Conservation (phyloP, 2,797 vertebrate genomes). For the Gambelia wislizenii region DNA sequence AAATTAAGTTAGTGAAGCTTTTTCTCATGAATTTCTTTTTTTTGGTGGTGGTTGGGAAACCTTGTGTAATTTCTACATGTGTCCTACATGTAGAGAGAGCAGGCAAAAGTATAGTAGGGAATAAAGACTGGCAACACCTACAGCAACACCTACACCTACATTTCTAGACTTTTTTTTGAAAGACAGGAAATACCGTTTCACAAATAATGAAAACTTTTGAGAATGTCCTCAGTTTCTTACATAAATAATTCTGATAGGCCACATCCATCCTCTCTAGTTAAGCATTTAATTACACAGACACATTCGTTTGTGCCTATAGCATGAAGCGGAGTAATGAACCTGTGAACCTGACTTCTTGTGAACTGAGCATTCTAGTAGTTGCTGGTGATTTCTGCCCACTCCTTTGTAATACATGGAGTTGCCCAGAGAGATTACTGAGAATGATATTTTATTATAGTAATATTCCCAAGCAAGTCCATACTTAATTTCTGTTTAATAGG, state of each 20-base stretch:
- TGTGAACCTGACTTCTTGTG: not conserved
- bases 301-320: not conserved
- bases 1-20: not conserved
- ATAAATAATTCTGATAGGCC: not conserved
- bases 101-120: not conserved
- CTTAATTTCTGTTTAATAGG: constrained; percentile 46
- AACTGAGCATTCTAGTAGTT: not conserved
- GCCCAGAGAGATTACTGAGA: not conserved
- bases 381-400: not conserved
- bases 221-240: not conserved
- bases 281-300: not conserved
- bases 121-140: not conserved
- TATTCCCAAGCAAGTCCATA: constrained; percentile 12
- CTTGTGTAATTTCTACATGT: not conserved
- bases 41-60: too few relatives aligned
- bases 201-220: not conserved
- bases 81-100: not conserved
- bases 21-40: not conserved
- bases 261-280: not conserved
- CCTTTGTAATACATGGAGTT: not conserved
- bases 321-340: not conserved
- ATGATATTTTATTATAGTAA: constrained; percentile 27
- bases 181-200: not conserved
- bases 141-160: too few relatives aligned
- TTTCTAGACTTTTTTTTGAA: not conserved